Conservation (phyloP, 2,113 vertebrate species). For the Aptenodytes patagonicus region DNA sequence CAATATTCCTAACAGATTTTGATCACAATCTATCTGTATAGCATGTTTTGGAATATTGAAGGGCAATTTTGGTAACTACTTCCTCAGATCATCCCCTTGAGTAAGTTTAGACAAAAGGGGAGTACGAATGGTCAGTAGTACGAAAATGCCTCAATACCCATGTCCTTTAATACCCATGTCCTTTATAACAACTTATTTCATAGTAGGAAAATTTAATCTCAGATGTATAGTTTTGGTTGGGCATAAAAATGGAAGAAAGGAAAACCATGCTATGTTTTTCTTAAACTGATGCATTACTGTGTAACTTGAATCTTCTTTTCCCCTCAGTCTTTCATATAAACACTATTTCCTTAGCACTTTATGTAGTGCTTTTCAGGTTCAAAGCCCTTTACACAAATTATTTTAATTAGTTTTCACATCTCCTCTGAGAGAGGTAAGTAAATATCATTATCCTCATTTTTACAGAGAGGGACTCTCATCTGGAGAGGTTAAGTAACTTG, state of each 20-base stretch:
- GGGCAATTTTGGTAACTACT: neutral
- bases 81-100: neutral
- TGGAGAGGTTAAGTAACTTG: constrained; percentile 52
- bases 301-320: neutral
- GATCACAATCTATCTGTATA: neutral
- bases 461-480: constrained; percentile 19
- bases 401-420: constrained; percentile 54
- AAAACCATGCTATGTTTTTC: neutral
- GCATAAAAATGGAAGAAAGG: neutral
- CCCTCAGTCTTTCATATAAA: neutral
- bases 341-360: neutral
- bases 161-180: neutral
- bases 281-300: neutral
- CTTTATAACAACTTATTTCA: neutral
- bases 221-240: neutral
- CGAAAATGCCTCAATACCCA: neutral
- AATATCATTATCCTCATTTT: constrained; percentile 53
- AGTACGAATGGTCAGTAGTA: accelerated
- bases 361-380: constrained; percentile 26
- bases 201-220: neutral
- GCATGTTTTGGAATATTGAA: neutral
- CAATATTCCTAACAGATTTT: neutral
- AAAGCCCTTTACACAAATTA: constrained; percentile 36
- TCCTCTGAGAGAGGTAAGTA: constrained; percentile 33
- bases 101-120: neutral